These are phyloP conservation scores for Alviniconcha strummeri DNA, from an alignment of 2,888 invertebrate genomes.

Conservation along the genomic window DNA sequence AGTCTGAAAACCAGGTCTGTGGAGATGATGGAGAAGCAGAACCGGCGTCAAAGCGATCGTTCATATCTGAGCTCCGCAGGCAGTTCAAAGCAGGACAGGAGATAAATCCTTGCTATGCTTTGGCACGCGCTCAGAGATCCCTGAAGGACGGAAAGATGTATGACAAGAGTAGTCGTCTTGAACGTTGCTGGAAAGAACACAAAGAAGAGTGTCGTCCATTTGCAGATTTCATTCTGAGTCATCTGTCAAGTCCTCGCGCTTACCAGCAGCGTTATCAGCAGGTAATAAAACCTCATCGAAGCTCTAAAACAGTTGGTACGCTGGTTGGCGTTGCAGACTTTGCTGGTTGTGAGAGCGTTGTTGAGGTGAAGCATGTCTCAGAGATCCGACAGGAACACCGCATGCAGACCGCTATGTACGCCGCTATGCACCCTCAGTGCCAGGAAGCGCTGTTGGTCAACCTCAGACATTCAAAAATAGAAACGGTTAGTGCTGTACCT, in stretches of 20 bases:
- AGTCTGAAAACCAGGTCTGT: too few relatives aligned
- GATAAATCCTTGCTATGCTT: background rate
- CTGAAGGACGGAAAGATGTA: background rate
- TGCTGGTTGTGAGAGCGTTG: background rate
- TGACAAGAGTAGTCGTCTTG: background rate
- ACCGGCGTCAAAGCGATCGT: too few relatives aligned
- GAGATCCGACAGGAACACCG: too few relatives aligned
- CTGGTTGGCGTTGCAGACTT: background rate
- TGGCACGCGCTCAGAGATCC: background rate
- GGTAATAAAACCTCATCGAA: background rate
- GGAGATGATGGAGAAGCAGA: too few relatives aligned
- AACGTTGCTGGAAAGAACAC: background rate
- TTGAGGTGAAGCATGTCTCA: background rate
- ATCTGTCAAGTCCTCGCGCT: background rate
- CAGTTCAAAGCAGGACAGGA: background rate
- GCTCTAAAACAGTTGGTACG: background rate
- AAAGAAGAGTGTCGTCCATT: background rate
- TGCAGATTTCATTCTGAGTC: background rate
- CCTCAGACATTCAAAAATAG: background rate
- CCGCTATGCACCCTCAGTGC: too few relatives aligned
- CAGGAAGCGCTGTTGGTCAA: too few relatives aligned
- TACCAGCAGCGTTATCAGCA: background rate
- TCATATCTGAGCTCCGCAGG: background rate
- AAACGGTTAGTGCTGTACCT: background rate
- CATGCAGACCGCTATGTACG: too few relatives aligned